Evolutionary conservation across 2,888 invertebrate genomes (phyloP), one percentile per base, ranked within the genome.

Genomic region (Orthosia gracilis): DNA sequence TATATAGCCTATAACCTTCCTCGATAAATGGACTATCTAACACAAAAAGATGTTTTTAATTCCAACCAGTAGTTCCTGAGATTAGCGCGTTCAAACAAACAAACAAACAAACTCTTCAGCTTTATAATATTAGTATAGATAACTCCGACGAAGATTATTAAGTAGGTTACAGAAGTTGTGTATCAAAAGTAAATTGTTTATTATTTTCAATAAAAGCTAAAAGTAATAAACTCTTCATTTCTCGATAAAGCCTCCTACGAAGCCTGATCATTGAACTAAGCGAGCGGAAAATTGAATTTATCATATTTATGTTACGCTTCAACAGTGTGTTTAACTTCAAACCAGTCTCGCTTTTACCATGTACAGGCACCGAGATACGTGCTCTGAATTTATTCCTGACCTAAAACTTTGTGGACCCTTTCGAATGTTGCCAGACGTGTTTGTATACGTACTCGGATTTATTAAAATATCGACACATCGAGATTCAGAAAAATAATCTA

Each of bases 341-440:
- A 69, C 83, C 73, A 80, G 72, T 80, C 59, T 68, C 49, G 66
- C 85, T 89, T 90, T 91, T 91, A 87, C 89, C 83, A 87, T n/a
- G n/a, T 81, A 66, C 79, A 89, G 89, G 87, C 76, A 83, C 73
- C 85, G 73, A 79, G 80, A 80, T 85, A 89, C 91, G 91, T 89
- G 90, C 72, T 65, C 68, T 31, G 91, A 91, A 91, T 92, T 85
- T 78, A 79, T 82, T 87, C 66, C 31, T 49, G 40, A 21, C 54
- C 86, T 69, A 23, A 87, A 77, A 82, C 69, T 83, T 73, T 50
- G 59, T 76, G 82, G 87, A 86, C 67, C 86, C 75, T 71, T 80
- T 61, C 21, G 40, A 40, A 17, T 21, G 12, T 21, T 54, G 4
- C 15, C 66, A 67, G 47, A 15, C 50, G n/a, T 54, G 40, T 21